A percentile compares a stretch with the other conserved stretches of the same genome.
Evolutionary conservation across 2,113 vertebrate genomes (phyloP).

Genomic region (Athene cunicularia): DNA sequence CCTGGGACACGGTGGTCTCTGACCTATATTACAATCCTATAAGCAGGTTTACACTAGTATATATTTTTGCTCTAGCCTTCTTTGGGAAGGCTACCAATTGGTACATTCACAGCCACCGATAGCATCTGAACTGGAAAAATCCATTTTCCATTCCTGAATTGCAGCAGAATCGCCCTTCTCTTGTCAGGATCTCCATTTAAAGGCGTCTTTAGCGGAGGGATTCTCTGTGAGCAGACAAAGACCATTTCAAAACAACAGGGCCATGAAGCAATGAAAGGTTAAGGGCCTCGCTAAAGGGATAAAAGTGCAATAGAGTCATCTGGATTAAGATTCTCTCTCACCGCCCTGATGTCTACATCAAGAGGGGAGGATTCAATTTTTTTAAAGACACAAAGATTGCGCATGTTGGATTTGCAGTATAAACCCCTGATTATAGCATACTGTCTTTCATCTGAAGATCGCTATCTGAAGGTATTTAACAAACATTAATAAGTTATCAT

Average conservation of each 20-base stretch:
- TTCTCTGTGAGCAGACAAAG: not conserved
- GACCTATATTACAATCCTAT: not conserved
- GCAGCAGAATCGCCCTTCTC: not conserved
- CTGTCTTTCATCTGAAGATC: not conserved
- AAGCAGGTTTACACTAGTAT: not conserved
- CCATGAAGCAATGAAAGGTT: conserved; percentile 3
- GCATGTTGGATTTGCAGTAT: conserved; percentile 23
- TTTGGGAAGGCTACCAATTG: not conserved
- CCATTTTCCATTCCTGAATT: not conserved
- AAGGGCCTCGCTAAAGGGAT: conserved; percentile 23
- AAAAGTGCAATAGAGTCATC: conserved; percentile 50
- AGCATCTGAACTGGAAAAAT: not conserved
- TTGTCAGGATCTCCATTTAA: not conserved
- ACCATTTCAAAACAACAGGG: not conserved
- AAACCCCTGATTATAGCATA: not conserved
- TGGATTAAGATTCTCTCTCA: conserved; percentile 12
- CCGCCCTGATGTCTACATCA: not conserved
- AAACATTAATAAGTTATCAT: not conserved
- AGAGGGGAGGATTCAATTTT: conserved; percentile 2
- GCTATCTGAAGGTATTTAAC: not conserved
- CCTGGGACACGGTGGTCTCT: not conserved
- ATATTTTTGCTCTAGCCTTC: not conserved
- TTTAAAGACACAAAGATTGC: conserved; percentile 28
- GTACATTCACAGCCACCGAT: not conserved
- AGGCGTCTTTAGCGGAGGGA: not conserved